Conservation (phyloP, 1,140 invertebrate species). For the Aphelenchoides besseyi region DNA sequence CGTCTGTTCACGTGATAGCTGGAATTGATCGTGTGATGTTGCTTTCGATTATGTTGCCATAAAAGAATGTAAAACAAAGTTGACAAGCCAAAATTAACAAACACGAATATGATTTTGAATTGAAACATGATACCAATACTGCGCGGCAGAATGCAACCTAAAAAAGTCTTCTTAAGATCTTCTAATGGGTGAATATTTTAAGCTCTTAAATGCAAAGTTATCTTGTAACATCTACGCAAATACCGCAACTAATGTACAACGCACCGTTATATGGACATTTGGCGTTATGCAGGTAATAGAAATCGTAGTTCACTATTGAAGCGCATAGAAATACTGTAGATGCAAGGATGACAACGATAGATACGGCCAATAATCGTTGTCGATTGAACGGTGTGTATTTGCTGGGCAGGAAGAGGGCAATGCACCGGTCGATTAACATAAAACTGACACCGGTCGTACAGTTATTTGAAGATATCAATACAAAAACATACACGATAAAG, state of each 20-base stretch:
- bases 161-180: too few relatives aligned
- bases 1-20: neutral
- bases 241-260: too few relatives aligned
- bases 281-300: too few relatives aligned
- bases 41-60: slow-evolving; percentile 1
- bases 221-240: too few relatives aligned
- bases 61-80: slow-evolving; percentile 2
- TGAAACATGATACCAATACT: neutral
- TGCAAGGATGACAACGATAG: too few relatives aligned
- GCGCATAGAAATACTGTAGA: too few relatives aligned
- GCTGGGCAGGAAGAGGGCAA: neutral
- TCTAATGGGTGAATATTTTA: too few relatives aligned
- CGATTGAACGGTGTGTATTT: neutral
- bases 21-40: neutral
- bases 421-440: neutral
- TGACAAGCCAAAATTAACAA: neutral
- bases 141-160: too few relatives aligned
- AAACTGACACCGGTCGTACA: neutral
- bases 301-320: too few relatives aligned
- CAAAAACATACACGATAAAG: neutral
- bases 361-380: neutral
- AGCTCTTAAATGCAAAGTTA: too few relatives aligned
- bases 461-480: neutral
- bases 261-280: too few relatives aligned
- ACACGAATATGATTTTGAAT: neutral